Percentiles rank a stretch among this genome's conserved stretches.
These are phyloP conservation scores for Callipepla californica DNA, from an alignment of 2,113 vertebrate genomes.

Conservation along the genomic window DNA sequence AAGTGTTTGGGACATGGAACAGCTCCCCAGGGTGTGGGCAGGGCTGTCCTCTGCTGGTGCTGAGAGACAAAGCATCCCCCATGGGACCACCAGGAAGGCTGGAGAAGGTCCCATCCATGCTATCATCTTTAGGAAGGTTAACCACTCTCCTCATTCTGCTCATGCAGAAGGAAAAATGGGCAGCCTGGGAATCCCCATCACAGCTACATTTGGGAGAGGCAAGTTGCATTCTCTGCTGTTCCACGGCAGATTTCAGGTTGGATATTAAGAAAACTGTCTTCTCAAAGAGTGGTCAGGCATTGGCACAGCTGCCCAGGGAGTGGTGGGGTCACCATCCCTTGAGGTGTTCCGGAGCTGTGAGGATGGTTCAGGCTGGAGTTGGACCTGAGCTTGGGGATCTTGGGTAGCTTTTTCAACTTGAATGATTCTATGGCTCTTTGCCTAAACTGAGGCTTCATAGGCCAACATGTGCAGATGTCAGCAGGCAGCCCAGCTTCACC, in stretches of 20 bases:
- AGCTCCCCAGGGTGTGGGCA: neutral
- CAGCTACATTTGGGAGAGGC: too few species aligned
- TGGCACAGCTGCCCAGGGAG: too few species aligned
- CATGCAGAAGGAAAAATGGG: neutral
- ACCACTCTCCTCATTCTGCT: neutral
- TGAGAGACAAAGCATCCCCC: neutral
- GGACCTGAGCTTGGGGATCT: too few species aligned
- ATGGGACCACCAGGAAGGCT: neutral
- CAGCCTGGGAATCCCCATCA: neutral
- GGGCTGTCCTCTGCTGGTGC: neutral
- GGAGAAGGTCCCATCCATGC: neutral
- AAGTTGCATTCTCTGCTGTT: too few species aligned
- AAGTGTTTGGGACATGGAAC: neutral
- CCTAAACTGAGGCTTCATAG: neutral
- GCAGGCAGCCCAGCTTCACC: fast-evolving
- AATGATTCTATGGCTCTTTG: too few species aligned
- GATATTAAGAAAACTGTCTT: too few species aligned
- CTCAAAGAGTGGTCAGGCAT: too few species aligned
- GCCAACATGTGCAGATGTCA: neutral
- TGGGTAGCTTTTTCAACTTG: too few species aligned
- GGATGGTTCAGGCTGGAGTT: too few species aligned
- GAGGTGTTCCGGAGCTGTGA: too few species aligned
- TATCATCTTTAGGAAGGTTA: neutral
- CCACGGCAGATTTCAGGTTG: too few species aligned
- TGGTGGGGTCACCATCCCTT: too few species aligned